Evolutionary conservation across 2,797 vertebrate genomes (phyloP).

Genomic region (Morus bassanus): DNA sequence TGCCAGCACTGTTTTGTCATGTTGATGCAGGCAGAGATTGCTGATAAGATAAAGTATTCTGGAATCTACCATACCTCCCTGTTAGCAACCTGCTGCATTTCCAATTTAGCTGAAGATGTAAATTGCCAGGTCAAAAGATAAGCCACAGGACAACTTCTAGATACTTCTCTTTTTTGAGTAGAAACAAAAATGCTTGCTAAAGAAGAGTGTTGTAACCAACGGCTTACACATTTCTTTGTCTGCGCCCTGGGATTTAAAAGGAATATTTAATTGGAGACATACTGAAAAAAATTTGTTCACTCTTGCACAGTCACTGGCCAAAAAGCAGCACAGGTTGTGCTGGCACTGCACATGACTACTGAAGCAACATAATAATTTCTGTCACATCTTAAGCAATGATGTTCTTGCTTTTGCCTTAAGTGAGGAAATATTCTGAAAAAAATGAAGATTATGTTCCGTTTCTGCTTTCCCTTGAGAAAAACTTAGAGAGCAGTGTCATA

Average conservation of each 20-base stretch:
- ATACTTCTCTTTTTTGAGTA: background rate
- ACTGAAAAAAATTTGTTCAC: background rate
- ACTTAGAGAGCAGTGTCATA: slow-evolving; percentile 20
- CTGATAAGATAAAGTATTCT: background rate
- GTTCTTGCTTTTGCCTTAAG: slow-evolving; percentile 43
- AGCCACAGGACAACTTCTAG: background rate
- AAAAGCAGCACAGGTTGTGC: slow-evolving; percentile 29
- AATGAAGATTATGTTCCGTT: background rate
- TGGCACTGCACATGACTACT: background rate
- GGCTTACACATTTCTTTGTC: background rate
- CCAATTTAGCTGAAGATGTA: background rate
- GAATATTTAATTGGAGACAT: background rate
- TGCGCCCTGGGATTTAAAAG: background rate
- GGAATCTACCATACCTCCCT: background rate
- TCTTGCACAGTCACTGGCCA: background rate
- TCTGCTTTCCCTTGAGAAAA: slow-evolving; percentile 49
- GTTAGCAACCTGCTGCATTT: slow-evolving; percentile 3
- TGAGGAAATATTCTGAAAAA: slow-evolving; percentile 29
- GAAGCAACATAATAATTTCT: slow-evolving; percentile 22
- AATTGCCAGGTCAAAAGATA: slow-evolving; percentile 26
- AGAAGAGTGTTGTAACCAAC: background rate
- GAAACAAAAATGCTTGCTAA: background rate
- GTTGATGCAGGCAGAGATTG: background rate
- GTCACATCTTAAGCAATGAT: slow-evolving; percentile 1
- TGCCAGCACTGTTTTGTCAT: background rate